Evolutionary conservation across 2,113 vertebrate species (phyloP).

Genomic region (Thamnophis sirtalis): DNA sequence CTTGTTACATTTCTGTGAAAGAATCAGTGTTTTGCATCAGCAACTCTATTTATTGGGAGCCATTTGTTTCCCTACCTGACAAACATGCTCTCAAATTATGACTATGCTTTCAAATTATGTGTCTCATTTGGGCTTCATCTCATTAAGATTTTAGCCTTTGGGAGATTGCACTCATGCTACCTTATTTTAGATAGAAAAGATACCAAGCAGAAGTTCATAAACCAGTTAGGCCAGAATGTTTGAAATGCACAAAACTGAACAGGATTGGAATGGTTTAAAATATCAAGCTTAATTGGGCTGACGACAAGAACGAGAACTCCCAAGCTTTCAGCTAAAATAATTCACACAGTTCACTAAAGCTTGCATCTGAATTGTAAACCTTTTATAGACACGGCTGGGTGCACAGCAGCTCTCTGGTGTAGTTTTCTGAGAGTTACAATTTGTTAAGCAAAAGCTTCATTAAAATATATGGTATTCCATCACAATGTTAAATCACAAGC

Average conservation of each 20-base stretch:
- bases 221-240: not conserved
- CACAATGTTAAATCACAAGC: not conserved
- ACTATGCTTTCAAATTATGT: slow-evolving; percentile 1
- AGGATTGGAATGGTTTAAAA: not conserved
- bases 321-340: not conserved
- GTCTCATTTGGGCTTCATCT: not conserved
- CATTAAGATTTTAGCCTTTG: slow-evolving; percentile 10
- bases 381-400: not conserved
- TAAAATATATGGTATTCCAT: not conserved
- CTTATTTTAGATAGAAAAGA: not conserved
- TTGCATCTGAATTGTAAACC: not conserved
- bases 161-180: not conserved
- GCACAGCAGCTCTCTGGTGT: not conserved
- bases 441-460: not conserved
- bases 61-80: not conserved
- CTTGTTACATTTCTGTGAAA: slow-evolving; percentile 22
- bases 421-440: not conserved
- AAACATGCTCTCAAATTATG: slow-evolving; percentile 1
- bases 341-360: not conserved
- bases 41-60: slow-evolving; percentile 9
- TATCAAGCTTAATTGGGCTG: not conserved
- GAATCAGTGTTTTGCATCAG: slow-evolving; percentile 10
- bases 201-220: not conserved
- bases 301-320: not conserved
- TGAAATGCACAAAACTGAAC: not conserved